Conservation (phyloP, 2,797 vertebrate species). For the Lophotriccus pileatus region DNA sequence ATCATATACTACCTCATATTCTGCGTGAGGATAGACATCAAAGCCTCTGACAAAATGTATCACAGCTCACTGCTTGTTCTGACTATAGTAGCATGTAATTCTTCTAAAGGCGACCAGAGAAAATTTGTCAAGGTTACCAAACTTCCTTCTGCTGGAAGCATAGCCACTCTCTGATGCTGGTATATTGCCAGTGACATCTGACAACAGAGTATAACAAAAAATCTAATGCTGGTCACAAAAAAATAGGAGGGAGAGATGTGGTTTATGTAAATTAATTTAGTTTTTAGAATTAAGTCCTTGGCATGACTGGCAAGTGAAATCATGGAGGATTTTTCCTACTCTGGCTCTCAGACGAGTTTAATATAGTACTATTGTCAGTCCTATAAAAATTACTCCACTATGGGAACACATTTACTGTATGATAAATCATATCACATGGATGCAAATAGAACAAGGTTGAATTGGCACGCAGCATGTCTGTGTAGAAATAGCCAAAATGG, state of each 20-base stretch:
- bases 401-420: neutral
- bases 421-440: conserved; percentile 1
- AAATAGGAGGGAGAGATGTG: neutral
- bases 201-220: neutral
- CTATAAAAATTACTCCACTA: neutral
- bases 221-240: conserved; percentile 5
- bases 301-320: neutral
- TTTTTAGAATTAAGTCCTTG: conserved; percentile 17
- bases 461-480: neutral
- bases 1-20: neutral
- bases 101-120: neutral
- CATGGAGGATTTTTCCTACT: neutral
- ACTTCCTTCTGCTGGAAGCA: neutral
- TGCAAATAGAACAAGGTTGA: neutral
- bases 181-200: neutral
- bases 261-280: conserved; percentile 14
- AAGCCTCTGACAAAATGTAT: neutral
- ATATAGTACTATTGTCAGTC: neutral
- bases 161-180: neutral
- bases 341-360: neutral
- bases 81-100: neutral
- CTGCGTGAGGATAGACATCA: neutral
- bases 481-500: neutral
- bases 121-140: neutral
- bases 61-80: neutral